phyloP scores from a whole-genome alignment of 1,140 invertebrate species.

The Tetramorium alpestre region DNA sequence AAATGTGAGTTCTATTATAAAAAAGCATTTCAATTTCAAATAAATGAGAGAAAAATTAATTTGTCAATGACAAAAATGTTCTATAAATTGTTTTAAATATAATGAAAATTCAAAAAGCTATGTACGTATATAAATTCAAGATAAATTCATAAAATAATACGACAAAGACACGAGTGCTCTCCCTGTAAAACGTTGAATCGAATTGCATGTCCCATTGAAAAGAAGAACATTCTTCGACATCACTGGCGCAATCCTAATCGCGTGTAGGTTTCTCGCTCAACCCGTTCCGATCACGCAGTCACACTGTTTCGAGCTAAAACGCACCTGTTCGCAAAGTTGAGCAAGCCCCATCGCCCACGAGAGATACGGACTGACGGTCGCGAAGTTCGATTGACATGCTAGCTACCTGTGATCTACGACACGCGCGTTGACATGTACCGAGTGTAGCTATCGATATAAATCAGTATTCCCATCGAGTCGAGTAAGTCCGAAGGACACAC shows the following conservation, averaged over 20 bases:
- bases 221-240: conserved; percentile 6
- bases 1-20: background rate
- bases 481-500: background rate
- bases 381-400: conserved; percentile 43
- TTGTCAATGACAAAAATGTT: background rate
- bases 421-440: conserved; percentile 26
- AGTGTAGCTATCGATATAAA: conserved; percentile 30
- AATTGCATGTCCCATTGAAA: background rate
- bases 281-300: conserved; percentile 46
- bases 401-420: conserved; percentile 52
- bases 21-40: background rate
- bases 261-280: conserved; percentile 66
- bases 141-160: background rate
- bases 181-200: background rate
- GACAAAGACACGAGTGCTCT: background rate
- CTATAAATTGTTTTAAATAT: background rate
- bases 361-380: conserved; percentile 25
- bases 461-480: conserved; percentile 44
- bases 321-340: conserved; percentile 70
- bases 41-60: background rate
- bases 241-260: conserved; percentile 65
- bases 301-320: conserved; percentile 60
- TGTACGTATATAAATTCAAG: background rate
- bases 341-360: conserved; percentile 66
- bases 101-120: too few relatives aligned